phyloP scores from a whole-genome alignment of 2,888 invertebrate genomes.

The Rhagonycha lutea region DNA sequence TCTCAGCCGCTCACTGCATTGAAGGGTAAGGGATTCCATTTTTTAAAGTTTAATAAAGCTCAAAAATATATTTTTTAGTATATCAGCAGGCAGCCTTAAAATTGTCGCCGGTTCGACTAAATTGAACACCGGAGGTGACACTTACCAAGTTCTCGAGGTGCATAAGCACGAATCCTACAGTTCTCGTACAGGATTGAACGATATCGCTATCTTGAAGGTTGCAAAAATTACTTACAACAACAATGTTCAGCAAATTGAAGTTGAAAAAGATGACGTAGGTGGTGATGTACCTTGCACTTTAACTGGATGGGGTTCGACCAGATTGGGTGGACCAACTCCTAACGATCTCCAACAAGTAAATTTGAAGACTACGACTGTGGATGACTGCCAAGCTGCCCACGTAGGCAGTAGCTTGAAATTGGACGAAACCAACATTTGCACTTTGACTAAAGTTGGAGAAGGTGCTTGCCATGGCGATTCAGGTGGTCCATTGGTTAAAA shows the following conservation, averaged over 20 bases:
- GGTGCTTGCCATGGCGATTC: constrained; percentile 63
- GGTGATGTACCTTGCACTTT: constrained; percentile 43
- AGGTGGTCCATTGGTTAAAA: constrained; percentile 58
- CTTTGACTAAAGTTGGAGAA: constrained; percentile 62
- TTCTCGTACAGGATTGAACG: background rate
- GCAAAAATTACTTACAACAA: constrained; percentile 23
- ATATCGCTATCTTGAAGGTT: background rate
- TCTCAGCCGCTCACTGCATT: background rate
- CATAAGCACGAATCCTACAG: background rate
- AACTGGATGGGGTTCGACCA: constrained; percentile 33
- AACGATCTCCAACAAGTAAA: constrained; percentile 60
- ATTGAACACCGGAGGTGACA: background rate
- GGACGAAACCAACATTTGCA: constrained; percentile 54
- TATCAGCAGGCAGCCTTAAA: background rate
- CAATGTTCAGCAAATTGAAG: constrained; percentile 36
- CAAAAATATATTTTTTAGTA: background rate
- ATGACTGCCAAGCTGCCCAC: constrained; percentile 47
- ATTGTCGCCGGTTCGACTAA: background rate
- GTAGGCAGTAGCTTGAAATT: constrained; percentile 39
- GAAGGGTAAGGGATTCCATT: background rate
- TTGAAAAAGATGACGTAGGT: constrained; percentile 46
- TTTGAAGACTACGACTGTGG: constrained; percentile 57
- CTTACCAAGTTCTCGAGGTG: background rate
- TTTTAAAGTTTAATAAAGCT: background rate
- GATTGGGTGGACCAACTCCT: constrained; percentile 40